These are phyloP conservation scores for Sebastes minor DNA, from an alignment of 2,797 vertebrate species.

Conservation along the genomic window DNA sequence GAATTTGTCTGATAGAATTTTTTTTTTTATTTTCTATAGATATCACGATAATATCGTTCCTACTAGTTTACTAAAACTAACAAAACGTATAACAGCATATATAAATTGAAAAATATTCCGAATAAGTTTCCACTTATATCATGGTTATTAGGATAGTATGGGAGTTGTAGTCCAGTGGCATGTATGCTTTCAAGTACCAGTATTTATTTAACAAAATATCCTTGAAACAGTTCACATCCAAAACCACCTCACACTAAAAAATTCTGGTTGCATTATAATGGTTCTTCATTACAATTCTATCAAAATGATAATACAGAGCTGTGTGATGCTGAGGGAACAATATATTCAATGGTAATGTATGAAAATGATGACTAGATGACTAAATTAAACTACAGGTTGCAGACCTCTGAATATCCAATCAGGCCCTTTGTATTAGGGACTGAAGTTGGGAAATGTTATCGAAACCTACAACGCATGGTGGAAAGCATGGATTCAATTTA, in stretches of 20 bases:
- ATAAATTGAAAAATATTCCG: not conserved
- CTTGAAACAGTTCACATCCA: accelerated
- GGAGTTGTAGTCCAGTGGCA: not conserved
- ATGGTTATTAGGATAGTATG: too few species aligned
- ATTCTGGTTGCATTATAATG: accelerated
- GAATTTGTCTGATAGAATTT: too few species aligned
- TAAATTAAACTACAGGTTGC: too few species aligned
- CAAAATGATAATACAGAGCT: not conserved
- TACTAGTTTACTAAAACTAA: too few species aligned
- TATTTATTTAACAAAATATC: not conserved
- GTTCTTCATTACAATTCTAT: not conserved
- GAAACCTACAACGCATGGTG: not conserved
- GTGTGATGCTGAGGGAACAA: too few species aligned
- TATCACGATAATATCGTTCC: too few species aligned
- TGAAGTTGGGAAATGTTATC: not conserved
- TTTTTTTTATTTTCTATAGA: too few species aligned
- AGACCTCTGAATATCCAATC: too few species aligned
- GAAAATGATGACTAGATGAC: too few species aligned
- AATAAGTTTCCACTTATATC: not conserved
- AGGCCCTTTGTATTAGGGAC: not conserved
- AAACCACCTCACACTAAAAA: too few species aligned
- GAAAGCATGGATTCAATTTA: not conserved
- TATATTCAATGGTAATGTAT: too few species aligned
- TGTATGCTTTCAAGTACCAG: not conserved
- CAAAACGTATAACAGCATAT: not conserved